phyloP scores from a whole-genome alignment of 2,113 vertebrate species.

The Hipposideros armiger region DNA sequence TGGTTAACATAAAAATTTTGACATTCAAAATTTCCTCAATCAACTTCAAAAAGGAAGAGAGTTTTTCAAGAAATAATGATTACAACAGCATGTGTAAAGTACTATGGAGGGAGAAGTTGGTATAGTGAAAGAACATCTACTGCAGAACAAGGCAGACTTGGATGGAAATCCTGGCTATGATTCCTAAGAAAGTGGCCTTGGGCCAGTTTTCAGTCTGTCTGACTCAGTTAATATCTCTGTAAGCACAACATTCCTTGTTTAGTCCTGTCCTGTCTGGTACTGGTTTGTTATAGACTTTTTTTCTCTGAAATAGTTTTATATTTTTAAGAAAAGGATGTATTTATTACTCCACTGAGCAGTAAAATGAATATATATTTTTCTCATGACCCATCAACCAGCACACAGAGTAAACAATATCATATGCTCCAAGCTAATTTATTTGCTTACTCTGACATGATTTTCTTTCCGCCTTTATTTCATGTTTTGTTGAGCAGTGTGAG shows the following conservation, averaged over 20 bases:
- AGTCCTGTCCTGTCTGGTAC: not conserved
- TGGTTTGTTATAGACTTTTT: constrained; percentile 9
- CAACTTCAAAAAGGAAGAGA: not conserved
- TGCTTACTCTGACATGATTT: constrained; percentile 32
- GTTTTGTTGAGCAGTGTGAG: not conserved
- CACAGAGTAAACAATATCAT: constrained; percentile 18
- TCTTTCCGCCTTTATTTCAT: constrained; percentile 40
- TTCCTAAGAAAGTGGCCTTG: not conserved
- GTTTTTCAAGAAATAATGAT: not conserved
- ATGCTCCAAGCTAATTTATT: constrained; percentile 24
- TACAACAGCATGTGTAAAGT: not conserved
- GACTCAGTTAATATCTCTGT: not conserved
- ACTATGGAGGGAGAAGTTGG: not conserved
- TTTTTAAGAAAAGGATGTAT: constrained; percentile 13
- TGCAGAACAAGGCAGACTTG: not conserved
- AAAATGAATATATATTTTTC: constrained; percentile 66
- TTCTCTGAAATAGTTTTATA: not conserved
- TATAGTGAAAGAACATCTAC: not conserved
- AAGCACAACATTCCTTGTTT: not conserved
- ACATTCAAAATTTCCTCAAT: not conserved
- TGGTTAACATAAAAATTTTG: not conserved
- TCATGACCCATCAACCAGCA: constrained; percentile 32
- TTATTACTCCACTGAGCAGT: constrained; percentile 69
- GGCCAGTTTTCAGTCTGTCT: not conserved
- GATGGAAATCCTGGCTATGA: not conserved